phyloP scores from a whole-genome alignment of 2,888 invertebrate genomes.

The Noctua pronuba region DNA sequence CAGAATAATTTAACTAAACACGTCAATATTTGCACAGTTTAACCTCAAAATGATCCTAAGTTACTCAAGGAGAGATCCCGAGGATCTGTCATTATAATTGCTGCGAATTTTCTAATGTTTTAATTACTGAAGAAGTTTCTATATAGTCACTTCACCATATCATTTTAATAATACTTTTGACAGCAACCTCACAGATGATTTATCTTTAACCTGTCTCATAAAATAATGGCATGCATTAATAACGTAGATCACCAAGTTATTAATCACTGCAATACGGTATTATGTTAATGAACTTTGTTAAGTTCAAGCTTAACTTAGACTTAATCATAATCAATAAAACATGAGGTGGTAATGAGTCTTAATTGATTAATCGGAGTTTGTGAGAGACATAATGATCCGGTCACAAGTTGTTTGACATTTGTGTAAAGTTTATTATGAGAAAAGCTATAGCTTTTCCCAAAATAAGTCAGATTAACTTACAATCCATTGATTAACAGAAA shows the following conservation, averaged over 20 bases:
- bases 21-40: background rate
- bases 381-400: slow-evolving; percentile 7
- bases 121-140: background rate
- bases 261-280: slow-evolving; percentile 28
- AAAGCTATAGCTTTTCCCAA: background rate
- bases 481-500: background rate
- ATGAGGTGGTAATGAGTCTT: slow-evolving; percentile 27
- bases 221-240: slow-evolving; percentile 42
- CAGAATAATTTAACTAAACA: background rate
- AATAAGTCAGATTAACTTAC: background rate
- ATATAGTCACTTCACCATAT: background rate
- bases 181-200: slow-evolving; percentile 1
- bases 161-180: slow-evolving; percentile 28
- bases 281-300: slow-evolving; percentile 29
- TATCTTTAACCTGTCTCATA: slow-evolving; percentile 32
- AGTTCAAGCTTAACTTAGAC: slow-evolving; percentile 27
- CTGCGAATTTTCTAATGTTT: background rate
- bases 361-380: slow-evolving; percentile 11
- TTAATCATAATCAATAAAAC: slow-evolving; percentile 29
- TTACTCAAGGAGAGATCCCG: too few species aligned
- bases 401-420: background rate
- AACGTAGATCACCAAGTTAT: slow-evolving; percentile 26
- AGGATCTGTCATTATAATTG: background rate
- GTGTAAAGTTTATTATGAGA: background rate
- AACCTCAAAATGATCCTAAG: too few species aligned